Conservation (phyloP, 2,113 vertebrate species). For the Ceyx cyanopectus region DNA sequence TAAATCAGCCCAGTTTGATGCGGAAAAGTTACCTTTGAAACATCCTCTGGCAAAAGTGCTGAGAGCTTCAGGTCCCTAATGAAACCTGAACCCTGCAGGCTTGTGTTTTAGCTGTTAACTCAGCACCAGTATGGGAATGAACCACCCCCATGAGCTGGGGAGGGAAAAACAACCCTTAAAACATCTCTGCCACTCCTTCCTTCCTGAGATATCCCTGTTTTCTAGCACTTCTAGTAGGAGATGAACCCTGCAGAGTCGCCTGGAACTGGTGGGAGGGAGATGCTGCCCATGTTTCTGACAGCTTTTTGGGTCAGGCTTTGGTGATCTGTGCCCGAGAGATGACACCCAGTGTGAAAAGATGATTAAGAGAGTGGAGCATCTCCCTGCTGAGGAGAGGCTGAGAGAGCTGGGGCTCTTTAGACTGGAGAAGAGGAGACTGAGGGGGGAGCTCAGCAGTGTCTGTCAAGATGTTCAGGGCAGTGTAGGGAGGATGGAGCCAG, state of each 20-base stretch:
- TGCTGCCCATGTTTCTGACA: not conserved
- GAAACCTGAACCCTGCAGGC: slow-evolving; percentile 1
- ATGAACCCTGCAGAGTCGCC: not conserved
- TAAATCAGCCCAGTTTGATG: slow-evolving; percentile 43
- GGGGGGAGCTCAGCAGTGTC: too few relatives aligned
- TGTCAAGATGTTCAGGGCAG: too few relatives aligned
- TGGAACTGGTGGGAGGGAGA: not conserved
- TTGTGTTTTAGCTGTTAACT: not conserved
- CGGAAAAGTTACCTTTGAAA: slow-evolving; percentile 54
- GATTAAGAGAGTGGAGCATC: too few relatives aligned
- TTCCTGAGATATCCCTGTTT: not conserved
- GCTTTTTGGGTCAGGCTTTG: not conserved
- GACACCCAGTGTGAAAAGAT: not conserved
- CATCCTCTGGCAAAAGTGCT: slow-evolving; percentile 31
- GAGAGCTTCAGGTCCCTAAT: slow-evolving; percentile 17
- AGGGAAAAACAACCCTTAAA: too few relatives aligned
- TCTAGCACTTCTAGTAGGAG: not conserved
- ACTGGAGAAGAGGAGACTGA: too few relatives aligned
- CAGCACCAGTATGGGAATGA: not conserved
- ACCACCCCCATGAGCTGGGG: rapidly evolving
- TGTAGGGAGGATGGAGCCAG: too few relatives aligned
- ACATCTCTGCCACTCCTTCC: not conserved
- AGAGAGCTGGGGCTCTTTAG: too few relatives aligned
- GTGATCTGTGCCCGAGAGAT: not conserved
- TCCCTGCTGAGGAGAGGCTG: too few relatives aligned